Percentiles rank a stretch among this genome's conserved stretches.
phyloP scores from a whole-genome alignment of 2,797 vertebrate genomes.

The Petrocephalus schoutedeni region DNA sequence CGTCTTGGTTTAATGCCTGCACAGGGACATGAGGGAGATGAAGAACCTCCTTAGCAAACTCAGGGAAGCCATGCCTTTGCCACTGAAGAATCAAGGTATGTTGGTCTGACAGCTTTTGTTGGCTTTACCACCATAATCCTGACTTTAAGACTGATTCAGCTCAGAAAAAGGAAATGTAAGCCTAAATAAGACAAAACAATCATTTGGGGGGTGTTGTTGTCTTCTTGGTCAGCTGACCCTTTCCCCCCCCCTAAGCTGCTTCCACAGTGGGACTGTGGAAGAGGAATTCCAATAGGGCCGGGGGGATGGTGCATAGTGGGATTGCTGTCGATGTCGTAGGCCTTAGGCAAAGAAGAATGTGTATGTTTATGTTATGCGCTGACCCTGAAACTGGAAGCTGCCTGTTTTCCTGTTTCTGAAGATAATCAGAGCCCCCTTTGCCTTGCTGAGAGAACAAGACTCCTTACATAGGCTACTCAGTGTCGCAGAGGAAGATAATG shows the following conservation, averaged over 20 bases:
- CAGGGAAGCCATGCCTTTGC: slow-evolving; percentile 99
- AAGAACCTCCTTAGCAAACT: slow-evolving; percentile 99
- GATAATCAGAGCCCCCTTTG: too few species aligned
- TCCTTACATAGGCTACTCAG: too few species aligned
- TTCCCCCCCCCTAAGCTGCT: neutral
- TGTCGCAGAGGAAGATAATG: too few species aligned
- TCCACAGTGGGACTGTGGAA: neutral
- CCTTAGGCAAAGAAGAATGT: too few species aligned
- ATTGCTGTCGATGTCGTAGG: too few species aligned
- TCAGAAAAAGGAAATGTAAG: neutral
- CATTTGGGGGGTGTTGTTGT: neutral
- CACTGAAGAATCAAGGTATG: slow-evolving; percentile 96
- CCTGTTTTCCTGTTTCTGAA: too few species aligned
- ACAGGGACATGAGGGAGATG: slow-evolving; percentile 97
- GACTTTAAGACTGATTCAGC: neutral
- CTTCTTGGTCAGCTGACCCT: neutral
- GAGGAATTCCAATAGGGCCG: too few species aligned
- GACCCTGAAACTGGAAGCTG: too few species aligned
- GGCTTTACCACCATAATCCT: neutral
- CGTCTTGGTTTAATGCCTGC: slow-evolving; percentile 41
- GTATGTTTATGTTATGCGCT: too few species aligned
- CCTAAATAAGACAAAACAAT: neutral
- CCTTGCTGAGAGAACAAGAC: too few species aligned
- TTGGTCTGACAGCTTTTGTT: slow-evolving; percentile 15
- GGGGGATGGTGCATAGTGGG: too few species aligned